Evolutionary conservation across 2,113 vertebrate genomes (phyloP), one percentile per base, ranked within the genome.

Genomic region (Caretta caretta): DNA sequence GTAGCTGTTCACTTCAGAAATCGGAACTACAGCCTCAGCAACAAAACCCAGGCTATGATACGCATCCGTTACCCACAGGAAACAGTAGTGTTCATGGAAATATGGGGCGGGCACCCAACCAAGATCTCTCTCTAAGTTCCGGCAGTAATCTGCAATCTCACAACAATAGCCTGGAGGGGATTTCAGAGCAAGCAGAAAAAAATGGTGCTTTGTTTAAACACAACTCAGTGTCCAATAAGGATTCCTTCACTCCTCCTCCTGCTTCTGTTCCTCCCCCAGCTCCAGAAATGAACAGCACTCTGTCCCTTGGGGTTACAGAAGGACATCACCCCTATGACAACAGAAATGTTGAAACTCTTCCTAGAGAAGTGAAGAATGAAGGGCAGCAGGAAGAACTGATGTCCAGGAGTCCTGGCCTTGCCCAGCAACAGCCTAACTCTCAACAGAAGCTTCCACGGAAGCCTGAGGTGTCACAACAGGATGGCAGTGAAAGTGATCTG

Each of bases 171-270:
- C 95, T 97, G 89, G 97, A 98, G 96, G 97, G 97, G 93, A 98
- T 98, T 97, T 97, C 97, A 97, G 97, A 98, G 91, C 97, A 96
- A 93, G 96, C 96, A 96, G 97, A 98, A 96, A 95, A 93, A 92
- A 99, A 98, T 97, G 98, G 97, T 97, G 97, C 98, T 96, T 98
- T 98, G 94, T 97, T 94, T 85, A 98, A 98, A 96, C 96, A 97
- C 49, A 98, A 97, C 97, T 98, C 98, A 92, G 97, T 80, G 90
- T 99, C 99, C 96, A 98, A 98, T 88, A 98, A 98, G 86, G 98
- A 98, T 97, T 98, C 98, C 94, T 98, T 98, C 56, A 78, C 97
- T 88, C 81, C 96, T 51, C 83, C 81, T 48, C 89, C 75, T 54
- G 48, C 85, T 11, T 75, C 56, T 48, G 65, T 82, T 72, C 84